A percentile compares a stretch with the other conserved stretches of the same genome.
Evolutionary conservation across 1,140 invertebrate genomes (phyloP).

Genomic region (Drosophila nebulosa): DNA sequence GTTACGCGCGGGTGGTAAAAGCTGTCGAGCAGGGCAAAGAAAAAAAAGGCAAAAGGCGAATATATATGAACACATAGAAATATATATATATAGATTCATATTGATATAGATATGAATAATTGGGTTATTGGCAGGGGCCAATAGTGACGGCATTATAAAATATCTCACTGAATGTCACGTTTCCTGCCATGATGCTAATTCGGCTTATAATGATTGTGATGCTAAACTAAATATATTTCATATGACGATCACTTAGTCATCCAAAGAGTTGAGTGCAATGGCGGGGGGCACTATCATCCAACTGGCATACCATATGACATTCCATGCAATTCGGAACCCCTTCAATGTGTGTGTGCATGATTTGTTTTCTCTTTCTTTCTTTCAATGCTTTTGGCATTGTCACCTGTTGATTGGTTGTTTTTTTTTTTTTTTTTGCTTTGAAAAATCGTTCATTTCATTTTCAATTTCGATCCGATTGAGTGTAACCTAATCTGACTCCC

Average conservation of each 20-base stretch:
- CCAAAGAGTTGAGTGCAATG: too few relatives aligned
- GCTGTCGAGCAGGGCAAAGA: slow-evolving; percentile 14
- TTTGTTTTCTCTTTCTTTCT: background rate
- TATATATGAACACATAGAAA: background rate
- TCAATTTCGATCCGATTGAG: background rate
- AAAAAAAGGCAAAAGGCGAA: background rate
- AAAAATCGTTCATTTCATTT: background rate
- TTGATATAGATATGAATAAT: slow-evolving; percentile 2
- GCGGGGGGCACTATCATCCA: background rate
- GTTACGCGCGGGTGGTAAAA: slow-evolving; percentile 62
- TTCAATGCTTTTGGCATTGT: background rate
- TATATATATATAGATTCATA: background rate
- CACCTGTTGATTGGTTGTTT: background rate
- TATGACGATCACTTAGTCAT: slow-evolving; percentile 29
- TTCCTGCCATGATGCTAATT: slow-evolving; percentile 12
- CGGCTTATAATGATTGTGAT: slow-evolving; percentile 15
- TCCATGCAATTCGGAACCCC: background rate
- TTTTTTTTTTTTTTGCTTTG: background rate
- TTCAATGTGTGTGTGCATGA: too few relatives aligned
- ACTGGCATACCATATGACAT: background rate
- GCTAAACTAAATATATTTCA: background rate
- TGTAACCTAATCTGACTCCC: background rate
- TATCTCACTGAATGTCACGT: slow-evolving; percentile 48
- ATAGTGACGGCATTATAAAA: slow-evolving; percentile 1
- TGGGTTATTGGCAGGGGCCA: slow-evolving; percentile 3